Evolutionary conservation across 2,113 vertebrate genomes (phyloP).

Genomic region (Calonectris borealis): DNA sequence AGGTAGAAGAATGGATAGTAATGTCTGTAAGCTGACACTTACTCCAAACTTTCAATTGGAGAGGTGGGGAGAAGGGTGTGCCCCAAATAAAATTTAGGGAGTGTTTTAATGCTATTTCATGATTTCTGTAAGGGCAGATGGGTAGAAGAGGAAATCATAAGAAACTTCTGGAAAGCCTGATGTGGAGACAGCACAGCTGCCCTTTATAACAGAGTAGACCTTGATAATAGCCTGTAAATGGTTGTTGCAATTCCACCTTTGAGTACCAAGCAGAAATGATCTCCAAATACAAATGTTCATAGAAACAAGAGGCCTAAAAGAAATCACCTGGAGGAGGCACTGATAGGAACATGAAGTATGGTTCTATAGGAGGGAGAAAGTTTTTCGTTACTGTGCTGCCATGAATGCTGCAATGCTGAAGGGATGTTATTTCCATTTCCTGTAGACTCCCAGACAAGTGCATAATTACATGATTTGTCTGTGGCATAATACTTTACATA

Average conservation of each 20-base stretch:
- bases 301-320: not conserved
- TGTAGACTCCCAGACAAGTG: not conserved
- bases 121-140: not conserved
- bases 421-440: not conserved
- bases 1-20: conserved; percentile 16
- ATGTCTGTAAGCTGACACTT: conserved; percentile 25
- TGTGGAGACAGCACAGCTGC: not conserved
- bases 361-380: not conserved
- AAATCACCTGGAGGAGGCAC: not conserved
- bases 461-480: not conserved
- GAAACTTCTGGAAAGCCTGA: not conserved
- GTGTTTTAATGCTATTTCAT: not conserved
- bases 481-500: not conserved
- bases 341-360: not conserved
- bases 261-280: not conserved
- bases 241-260: not conserved
- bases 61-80: not conserved
- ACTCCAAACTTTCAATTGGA: not conserved
- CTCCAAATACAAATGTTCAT: not conserved
- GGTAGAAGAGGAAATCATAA: not conserved
- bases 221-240: not conserved
- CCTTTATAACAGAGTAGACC: not conserved
- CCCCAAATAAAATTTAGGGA: not conserved
- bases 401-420: not conserved
- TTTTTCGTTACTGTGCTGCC: not conserved